Evolutionary conservation across 1,140 invertebrate genomes (phyloP), one percentile per base, ranked within the genome.

Genomic region (Drosophila funebris): DNA sequence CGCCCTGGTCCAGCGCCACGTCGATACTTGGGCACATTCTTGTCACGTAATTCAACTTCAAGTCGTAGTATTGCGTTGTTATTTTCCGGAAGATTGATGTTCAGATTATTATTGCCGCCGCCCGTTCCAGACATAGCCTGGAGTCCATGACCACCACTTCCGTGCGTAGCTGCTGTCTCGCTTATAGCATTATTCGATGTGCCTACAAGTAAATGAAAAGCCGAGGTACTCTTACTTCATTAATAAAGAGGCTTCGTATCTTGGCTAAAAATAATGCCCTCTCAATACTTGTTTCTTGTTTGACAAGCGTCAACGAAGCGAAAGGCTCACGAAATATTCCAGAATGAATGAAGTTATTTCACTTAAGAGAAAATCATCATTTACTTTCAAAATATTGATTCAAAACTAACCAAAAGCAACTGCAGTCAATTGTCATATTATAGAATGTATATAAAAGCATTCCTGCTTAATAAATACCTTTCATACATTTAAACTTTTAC

Each of bases 1-100:
- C 69, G 73, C 2, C 66, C 73, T 31, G 70, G 70, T 1, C 29
- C 76, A 14, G 58, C 71, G 43, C 73, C 68, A 13, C 74, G 84
- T 63, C 75, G 89, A 78, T 79, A 90, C 66, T 88, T 91, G 63
- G 91, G 78, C 72, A 82, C 78, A 85, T 92, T 89, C 90, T 92
- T 92, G 82, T 92, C 92, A 90, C 92, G 91, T 90, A 92, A 80
- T 82, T 92, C 91, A 73, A 92, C 91, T 88, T 92, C 92, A 70
- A 92, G 83, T 76, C 88, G 81, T 58, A 92, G 76, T 69, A 92
- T 77, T 79, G 89, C 90, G 75, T 92, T 90, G 80, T 90, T 90
- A 75, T 89, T 83, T 71, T 90, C 83, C 61, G 90, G 82, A 72
- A 90, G 87, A 85, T 90, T 91, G 74, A 90, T 90, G 84, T 91